These are phyloP conservation scores for Ornithoptera priamus DNA, from an alignment of 2,888 invertebrate species.

Conservation along the genomic window DNA sequence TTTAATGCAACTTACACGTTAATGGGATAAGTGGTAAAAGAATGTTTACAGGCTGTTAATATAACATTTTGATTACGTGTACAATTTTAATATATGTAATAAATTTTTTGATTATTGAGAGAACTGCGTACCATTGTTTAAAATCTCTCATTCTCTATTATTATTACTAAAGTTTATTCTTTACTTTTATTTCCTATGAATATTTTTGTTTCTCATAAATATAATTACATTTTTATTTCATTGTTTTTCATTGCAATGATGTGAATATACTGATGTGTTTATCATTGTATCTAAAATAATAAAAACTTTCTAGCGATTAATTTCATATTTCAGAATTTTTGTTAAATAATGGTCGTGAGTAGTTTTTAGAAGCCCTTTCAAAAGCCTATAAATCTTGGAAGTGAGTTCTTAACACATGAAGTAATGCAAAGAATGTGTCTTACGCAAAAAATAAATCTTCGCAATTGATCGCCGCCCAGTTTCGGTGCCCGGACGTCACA, in stretches of 20 bases:
- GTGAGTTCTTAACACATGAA: conserved; percentile 49
- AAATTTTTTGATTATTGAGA: background rate
- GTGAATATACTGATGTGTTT: too few relatives aligned
- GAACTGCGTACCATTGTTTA: background rate
- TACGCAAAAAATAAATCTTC: conserved; percentile 60
- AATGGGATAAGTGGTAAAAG: conserved; percentile 17
- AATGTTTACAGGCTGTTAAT: conserved; percentile 2
- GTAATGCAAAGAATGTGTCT: conserved; percentile 57
- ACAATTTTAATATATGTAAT: background rate
- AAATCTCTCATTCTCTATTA: too few relatives aligned
- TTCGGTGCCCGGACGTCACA: conserved; percentile 67
- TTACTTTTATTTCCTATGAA: too few relatives aligned
- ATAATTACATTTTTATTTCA: too few relatives aligned
- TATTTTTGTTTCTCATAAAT: too few relatives aligned
- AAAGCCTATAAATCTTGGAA: conserved; percentile 26
- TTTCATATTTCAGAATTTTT: background rate
- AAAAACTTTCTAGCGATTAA: background rate
- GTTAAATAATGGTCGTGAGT: background rate
- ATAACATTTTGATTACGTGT: conserved; percentile 2
- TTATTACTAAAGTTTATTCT: too few relatives aligned
- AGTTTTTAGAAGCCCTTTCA: conserved; percentile 21
- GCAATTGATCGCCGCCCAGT: conserved; percentile 56
- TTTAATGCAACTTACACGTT: conserved; percentile 17
- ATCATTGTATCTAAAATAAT: too few relatives aligned
- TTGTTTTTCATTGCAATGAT: too few relatives aligned